These are phyloP conservation scores for Caenorhabditis afra DNA, from an alignment of 2,888 invertebrate species.

Conservation along the genomic window DNA sequence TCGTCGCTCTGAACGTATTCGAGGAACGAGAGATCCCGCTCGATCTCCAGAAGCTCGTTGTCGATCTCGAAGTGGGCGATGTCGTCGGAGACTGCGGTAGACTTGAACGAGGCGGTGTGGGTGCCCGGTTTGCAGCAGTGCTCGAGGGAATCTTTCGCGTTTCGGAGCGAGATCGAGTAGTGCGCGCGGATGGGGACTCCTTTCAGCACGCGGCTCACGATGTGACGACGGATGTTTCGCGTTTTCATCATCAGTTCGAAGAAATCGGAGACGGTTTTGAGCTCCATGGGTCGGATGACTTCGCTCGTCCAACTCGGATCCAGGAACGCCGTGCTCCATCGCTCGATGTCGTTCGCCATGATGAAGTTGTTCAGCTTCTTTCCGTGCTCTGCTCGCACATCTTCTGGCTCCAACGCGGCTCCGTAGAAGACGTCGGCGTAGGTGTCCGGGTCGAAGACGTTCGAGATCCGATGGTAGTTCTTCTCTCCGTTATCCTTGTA, in stretches of 20 bases:
- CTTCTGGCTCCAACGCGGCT: conserved; percentile 73
- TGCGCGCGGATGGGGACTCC: conserved; percentile 79
- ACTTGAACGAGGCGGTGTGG: conserved; percentile 59
- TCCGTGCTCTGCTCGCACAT: conserved; percentile 72
- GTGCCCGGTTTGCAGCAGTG: conserved; percentile 72
- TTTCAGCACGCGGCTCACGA: conserved; percentile 79
- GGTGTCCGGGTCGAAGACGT: conserved; percentile 74
- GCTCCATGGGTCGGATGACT: conserved; percentile 72
- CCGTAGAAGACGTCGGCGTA: conserved; percentile 72
- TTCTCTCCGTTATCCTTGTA: conserved; percentile 75
- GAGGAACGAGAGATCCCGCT: conserved; percentile 78
- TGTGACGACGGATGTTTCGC: conserved; percentile 78
- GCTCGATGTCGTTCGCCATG: conserved; percentile 79
- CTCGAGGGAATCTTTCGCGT: conserved; percentile 78
- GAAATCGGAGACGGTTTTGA: conserved; percentile 78
- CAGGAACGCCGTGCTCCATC: conserved; percentile 66
- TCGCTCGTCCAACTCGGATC: conserved; percentile 80
- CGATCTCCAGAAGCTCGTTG: conserved; percentile 77
- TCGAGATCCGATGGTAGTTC: conserved; percentile 77
- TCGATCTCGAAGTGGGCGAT: conserved; percentile 75
- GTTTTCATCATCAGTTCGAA: conserved; percentile 80
- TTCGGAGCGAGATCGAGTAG: conserved; percentile 77
- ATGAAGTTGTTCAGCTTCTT: conserved; percentile 77
- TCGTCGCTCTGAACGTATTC: conserved; percentile 79
- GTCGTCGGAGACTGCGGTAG: conserved; percentile 55